Percentiles rank a stretch among this genome's conserved stretches.
phyloP scores from a whole-genome alignment of 1,140 invertebrate species.

The Hycleus phaleratus region DNA sequence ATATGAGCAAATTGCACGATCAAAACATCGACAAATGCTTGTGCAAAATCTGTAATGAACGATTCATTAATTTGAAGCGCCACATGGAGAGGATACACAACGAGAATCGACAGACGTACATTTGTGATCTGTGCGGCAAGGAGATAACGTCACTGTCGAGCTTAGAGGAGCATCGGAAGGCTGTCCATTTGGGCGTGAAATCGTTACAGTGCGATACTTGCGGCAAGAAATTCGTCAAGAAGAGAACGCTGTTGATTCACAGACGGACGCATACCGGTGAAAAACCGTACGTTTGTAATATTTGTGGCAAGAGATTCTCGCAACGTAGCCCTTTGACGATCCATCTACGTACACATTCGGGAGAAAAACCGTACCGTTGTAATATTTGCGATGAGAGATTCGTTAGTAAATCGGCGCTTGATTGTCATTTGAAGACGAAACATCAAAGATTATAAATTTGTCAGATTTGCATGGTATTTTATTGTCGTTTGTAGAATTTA shows the following conservation, averaged over 20 bases:
- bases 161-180: constrained; percentile 52
- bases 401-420: constrained; percentile 12
- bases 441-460: constrained; percentile 48
- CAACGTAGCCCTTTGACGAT: background rate
- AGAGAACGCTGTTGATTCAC: constrained; percentile 61
- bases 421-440: constrained; percentile 43
- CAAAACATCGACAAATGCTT: no score
- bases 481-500: no score
- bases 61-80: no score
- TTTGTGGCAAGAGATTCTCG: constrained; percentile 16
- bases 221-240: constrained; percentile 63
- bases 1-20: constrained; percentile 13
- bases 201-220: constrained; percentile 56
- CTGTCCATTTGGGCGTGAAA: constrained; percentile 41
- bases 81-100: constrained; percentile 48
- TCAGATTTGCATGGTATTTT: no score
- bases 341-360: constrained; percentile 16
- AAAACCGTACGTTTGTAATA: constrained; percentile 28
- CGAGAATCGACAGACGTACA: constrained; percentile 62
- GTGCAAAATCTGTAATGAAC: no score
- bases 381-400: constrained; percentile 22
- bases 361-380: constrained; percentile 24
- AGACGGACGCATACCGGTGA: constrained; percentile 47
- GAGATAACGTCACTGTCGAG: constrained; percentile 55
- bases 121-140: constrained; percentile 59